Conservation (phyloP, 2,113 vertebrate species). For the Sebastes fasciatus region DNA sequence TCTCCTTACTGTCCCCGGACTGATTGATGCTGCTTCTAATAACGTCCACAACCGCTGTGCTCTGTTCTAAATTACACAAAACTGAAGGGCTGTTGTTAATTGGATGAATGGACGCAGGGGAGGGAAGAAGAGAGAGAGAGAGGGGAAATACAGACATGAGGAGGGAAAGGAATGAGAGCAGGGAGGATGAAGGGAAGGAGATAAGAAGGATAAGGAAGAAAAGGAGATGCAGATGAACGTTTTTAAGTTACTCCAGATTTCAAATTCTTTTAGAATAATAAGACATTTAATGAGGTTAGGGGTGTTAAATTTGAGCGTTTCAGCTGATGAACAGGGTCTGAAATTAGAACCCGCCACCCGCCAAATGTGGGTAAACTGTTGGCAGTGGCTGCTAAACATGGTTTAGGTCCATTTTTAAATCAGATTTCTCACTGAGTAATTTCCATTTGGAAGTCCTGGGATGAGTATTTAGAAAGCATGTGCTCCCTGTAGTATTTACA, state of each 20-base stretch:
- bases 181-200: slow-evolving; percentile 1
- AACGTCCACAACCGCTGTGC: slow-evolving; percentile 88
- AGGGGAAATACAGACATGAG: slow-evolving; percentile 10
- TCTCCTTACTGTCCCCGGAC: slow-evolving; percentile 86
- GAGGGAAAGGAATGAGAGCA: not conserved
- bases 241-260: slow-evolving; percentile 1
- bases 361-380: too few relatives aligned
- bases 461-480: not conserved
- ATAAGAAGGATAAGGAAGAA: slow-evolving; percentile 3
- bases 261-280: not conserved
- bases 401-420: not conserved
- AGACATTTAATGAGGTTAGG: not conserved
- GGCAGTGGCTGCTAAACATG: too few relatives aligned
- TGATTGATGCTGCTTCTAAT: slow-evolving; percentile 91
- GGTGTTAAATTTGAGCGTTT: not conserved
- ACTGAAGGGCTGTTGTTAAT: slow-evolving; percentile 79
- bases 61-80: slow-evolving; percentile 89
- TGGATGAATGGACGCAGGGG: slow-evolving; percentile 70
- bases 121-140: not conserved
- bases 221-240: slow-evolving; percentile 14
- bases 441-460: slow-evolving; percentile 6
- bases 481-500: not conserved
- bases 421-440: not conserved
- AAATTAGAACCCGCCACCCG: too few relatives aligned
- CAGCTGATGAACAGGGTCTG: not conserved